phyloP scores from a whole-genome alignment of 2,888 invertebrate genomes.

The Tiliacea aurago region DNA sequence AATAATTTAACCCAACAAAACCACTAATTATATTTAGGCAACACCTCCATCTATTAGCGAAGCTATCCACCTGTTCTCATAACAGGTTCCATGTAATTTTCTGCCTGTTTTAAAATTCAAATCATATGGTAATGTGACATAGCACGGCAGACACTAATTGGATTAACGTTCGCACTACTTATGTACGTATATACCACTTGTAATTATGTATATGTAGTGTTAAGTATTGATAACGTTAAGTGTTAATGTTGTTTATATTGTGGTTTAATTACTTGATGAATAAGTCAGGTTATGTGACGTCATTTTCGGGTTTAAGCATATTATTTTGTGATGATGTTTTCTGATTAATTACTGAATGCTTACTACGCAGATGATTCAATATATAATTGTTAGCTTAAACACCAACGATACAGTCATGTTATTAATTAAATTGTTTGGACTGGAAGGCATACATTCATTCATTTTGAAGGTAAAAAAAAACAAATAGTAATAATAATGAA shows the following conservation, averaged over 20 bases:
- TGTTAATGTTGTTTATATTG: constrained; percentile 44
- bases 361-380: background rate
- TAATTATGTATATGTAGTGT: constrained; percentile 61
- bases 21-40: constrained; percentile 49
- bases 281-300: background rate
- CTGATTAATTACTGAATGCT: background rate
- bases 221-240: constrained; percentile 65
- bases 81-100: constrained; percentile 80
- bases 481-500: too few relatives aligned
- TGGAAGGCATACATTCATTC: too few relatives aligned
- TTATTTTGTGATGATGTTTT: background rate
- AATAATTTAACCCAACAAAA: constrained; percentile 27
- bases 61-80: constrained; percentile 72
- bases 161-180: constrained; percentile 75
- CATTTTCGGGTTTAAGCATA: background rate
- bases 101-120: constrained; percentile 85
- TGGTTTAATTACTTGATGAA: constrained; percentile 16
- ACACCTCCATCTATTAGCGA: constrained; percentile 34
- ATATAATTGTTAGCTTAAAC: background rate
- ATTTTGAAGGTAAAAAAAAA: too few relatives aligned
- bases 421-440: background rate
- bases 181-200: constrained; percentile 22
- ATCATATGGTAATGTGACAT: constrained; percentile 86
- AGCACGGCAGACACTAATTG: constrained; percentile 82
- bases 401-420: background rate